These are phyloP conservation scores for Crotophaga sulcirostris DNA, from an alignment of 2,113 vertebrate species.

Conservation along the genomic window DNA sequence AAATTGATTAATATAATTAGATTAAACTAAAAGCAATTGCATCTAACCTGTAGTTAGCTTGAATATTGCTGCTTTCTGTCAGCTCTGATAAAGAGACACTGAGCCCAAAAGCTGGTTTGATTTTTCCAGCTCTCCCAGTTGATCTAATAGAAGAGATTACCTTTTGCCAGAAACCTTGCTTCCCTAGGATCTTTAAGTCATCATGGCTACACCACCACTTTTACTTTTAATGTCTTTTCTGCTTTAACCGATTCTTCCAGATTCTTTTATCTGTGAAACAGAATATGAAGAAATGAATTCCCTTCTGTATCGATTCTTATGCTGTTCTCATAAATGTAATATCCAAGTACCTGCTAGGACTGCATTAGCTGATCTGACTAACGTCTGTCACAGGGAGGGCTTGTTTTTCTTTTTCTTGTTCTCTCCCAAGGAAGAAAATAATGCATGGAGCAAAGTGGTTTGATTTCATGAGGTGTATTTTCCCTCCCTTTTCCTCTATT, in stretches of 20 bases:
- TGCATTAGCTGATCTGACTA: background rate
- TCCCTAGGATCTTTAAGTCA: constrained; percentile 1
- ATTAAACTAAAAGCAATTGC: constrained; percentile 49
- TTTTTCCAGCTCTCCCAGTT: constrained; percentile 32
- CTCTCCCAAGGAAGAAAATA: background rate
- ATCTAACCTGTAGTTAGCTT: constrained; percentile 29
- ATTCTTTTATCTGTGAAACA: constrained; percentile 16
- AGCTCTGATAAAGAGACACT: constrained; percentile 28
- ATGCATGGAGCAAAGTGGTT: background rate
- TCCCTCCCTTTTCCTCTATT: background rate
- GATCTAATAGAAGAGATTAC: constrained; percentile 49
- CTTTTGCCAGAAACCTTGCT: constrained; percentile 29
- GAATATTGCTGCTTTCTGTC: constrained; percentile 48
- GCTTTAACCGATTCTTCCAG: background rate
- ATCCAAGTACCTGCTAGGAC: background rate
- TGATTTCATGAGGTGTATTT: background rate
- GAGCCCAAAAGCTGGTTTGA: constrained; percentile 22
- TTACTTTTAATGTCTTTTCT: background rate
- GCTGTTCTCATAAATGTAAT: background rate
- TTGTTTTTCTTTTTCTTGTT: background rate
- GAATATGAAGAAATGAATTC: constrained; percentile 9
- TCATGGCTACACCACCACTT: background rate
- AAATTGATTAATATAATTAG: constrained; percentile 45
- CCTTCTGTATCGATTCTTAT: background rate
- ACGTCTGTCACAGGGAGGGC: background rate